phyloP scores from a whole-genome alignment of 1,140 invertebrate genomes.

The Drosophila repletoides region DNA sequence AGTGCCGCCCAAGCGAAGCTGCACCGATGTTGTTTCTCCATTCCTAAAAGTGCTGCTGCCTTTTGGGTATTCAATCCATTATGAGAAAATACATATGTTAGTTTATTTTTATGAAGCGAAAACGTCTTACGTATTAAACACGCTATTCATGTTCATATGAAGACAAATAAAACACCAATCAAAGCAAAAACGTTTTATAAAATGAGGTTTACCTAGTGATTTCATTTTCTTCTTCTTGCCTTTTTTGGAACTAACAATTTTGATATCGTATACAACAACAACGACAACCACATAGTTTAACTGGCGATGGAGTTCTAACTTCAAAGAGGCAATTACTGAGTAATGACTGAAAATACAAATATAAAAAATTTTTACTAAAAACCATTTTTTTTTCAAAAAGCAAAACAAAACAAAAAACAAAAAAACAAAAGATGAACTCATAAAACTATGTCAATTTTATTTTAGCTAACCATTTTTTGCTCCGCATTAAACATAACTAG shows the following conservation, averaged over 20 bases:
- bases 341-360: constrained; percentile 83
- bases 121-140: constrained; percentile 28
- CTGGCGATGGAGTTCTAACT: constrained; percentile 97
- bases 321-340: constrained; percentile 95
- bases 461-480: constrained; percentile 80
- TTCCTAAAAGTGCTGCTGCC: neutral
- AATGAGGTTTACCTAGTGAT: constrained; percentile 75
- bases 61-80: neutral
- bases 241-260: constrained; percentile 76
- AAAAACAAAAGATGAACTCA: constrained; percentile 46
- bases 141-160: constrained; percentile 34
- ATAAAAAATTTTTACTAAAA: constrained; percentile 36
- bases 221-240: constrained; percentile 76
- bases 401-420: constrained; percentile 42
- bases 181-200: constrained; percentile 68
- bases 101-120: constrained; percentile 14
- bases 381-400: too few species aligned
- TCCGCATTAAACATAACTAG: constrained; percentile 75
- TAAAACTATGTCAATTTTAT: constrained; percentile 62
- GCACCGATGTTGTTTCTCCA: constrained; percentile 30
- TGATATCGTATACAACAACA: constrained; percentile 74
- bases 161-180: constrained; percentile 40
- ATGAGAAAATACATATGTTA: neutral
- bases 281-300: constrained; percentile 88
- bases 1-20: constrained; percentile 22